phyloP scores from a whole-genome alignment of 2,888 invertebrate genomes.

The Synergus gifuensis region DNA sequence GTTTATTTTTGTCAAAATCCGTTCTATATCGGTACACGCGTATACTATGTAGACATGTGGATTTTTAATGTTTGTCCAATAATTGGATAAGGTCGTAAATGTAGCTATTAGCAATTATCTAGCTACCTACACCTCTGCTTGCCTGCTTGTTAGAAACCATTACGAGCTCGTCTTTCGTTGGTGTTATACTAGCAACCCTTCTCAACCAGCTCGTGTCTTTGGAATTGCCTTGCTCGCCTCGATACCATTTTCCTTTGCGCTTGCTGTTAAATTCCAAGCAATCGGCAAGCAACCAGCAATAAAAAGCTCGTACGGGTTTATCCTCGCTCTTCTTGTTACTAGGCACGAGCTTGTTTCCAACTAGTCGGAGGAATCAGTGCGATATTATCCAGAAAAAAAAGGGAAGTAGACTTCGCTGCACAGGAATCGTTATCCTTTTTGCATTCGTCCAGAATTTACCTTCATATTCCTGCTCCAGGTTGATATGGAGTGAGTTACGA shows the following conservation, averaged over 20 bases:
- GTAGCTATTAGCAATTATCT: constrained; percentile 65
- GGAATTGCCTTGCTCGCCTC: constrained; percentile 45
- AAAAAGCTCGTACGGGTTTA: constrained; percentile 14
- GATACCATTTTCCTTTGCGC: constrained; percentile 50
- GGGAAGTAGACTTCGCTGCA: not conserved
- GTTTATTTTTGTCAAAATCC: not conserved
- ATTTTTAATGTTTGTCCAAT: constrained; percentile 68
- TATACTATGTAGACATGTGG: constrained; percentile 15
- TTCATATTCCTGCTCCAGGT: not conserved
- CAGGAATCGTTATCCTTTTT: constrained; percentile 22
- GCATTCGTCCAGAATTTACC: not conserved
- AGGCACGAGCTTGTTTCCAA: constrained; percentile 33
- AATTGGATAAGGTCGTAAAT: constrained; percentile 74
- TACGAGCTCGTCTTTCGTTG: constrained; percentile 51
- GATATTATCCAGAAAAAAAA: constrained; percentile 17
- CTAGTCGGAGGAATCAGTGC: constrained; percentile 15
- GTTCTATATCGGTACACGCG: not conserved
- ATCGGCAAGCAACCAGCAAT: constrained; percentile 43
- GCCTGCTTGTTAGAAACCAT: constrained; percentile 64
- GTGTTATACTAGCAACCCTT: constrained; percentile 49
- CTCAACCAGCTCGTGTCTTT: constrained; percentile 44
- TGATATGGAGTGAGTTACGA: constrained; percentile 18
- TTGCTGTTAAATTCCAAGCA: constrained; percentile 50
- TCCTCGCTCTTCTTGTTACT: constrained; percentile 13
- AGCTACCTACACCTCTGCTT: constrained; percentile 63